Base-by-base conservation (phyloP, 2,888 invertebrate genomes). In the Diplolepis rosae region DNA sequence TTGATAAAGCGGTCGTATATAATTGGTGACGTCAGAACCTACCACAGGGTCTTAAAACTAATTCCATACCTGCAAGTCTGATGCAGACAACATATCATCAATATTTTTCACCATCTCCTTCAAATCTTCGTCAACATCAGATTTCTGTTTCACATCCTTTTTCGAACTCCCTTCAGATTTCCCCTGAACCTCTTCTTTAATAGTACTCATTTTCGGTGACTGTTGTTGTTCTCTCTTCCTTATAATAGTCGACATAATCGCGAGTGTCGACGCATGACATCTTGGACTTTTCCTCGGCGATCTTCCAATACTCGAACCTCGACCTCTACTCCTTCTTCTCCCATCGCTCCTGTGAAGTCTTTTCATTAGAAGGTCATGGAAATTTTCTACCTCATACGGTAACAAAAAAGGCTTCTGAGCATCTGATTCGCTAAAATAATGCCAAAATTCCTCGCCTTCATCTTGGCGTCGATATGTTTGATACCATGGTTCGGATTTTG, bases 231-330 rank as follows among this genome's bases (percentile, higher is more conserved):
- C 88, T n/a, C 83, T 77, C 65, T 87, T 87, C 6, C 86, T 79
- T 13, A 88, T 87, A n/a, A 88, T 88, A 18, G 88, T 88, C 2
- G 88, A 88, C 88, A 96, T 92, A 70, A 96, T 95, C 0, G 96
- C 96, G 72, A 96, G 88, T 0, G 96, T 96, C 0, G 96, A 96
- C 0, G 96, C 96, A 85, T 96, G 96, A 85, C 96, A 96, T 24
- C 96, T 90, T 0, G 96, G 96, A 0, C 95, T 96, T 84, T 96
- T 96, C 48, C 96, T 90, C 0, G 96, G 94, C 73, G 92, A 93
- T 32, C 90, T 90, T 56, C 91, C 91, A 4, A 79, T 76, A 50
- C 18, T 73, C 68, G 68, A 56, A 68, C 70, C 71, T 30, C 79
- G 72, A 4, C 82, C 79, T 1, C 80, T 80, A 35, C 82, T 80